phyloP scores from a whole-genome alignment of 2,113 vertebrate genomes.

The Oplegnathus fasciatus region DNA sequence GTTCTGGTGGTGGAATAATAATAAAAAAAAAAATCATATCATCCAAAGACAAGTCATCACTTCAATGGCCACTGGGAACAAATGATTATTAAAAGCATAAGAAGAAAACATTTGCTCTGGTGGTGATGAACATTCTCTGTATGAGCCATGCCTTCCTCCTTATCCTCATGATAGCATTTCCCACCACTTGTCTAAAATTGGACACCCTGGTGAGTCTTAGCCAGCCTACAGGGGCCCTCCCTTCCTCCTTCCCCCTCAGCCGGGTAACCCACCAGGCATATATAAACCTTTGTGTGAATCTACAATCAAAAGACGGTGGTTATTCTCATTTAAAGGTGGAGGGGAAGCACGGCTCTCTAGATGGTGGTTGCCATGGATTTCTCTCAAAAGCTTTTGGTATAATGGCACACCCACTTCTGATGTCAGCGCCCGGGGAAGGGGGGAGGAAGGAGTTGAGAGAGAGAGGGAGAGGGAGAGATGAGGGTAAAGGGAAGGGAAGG shows the following conservation, averaged over 20 bases:
- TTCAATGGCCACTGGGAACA: background rate
- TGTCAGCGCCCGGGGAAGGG: conserved; percentile 78
- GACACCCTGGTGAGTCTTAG: conserved; percentile 60
- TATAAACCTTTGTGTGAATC: conserved; percentile 59
- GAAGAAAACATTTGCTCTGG: background rate
- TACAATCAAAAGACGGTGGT: conserved; percentile 61
- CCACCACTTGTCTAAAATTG: conserved; percentile 73
- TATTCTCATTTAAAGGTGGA: conserved; percentile 71
- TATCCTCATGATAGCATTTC: conserved; percentile 62
- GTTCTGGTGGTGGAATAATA: background rate
- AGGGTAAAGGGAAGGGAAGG: conserved; percentile 49
- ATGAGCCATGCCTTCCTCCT: conserved; percentile 52
- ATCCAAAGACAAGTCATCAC: background rate
- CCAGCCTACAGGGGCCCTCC: conserved; percentile 28
- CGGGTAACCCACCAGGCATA: conserved; percentile 48
- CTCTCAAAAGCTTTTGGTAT: conserved; percentile 82
- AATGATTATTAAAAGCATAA: background rate
- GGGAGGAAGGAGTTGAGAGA: conserved; percentile 42
- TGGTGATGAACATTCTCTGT: conserved; percentile 1
- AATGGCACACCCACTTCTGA: conserved; percentile 86
- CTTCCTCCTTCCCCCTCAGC: conserved; percentile 1
- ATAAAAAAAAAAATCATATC: background rate
- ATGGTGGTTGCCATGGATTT: conserved; percentile 87
- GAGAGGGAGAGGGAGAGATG: conserved; percentile 41
- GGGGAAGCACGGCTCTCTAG: conserved; percentile 55